These are phyloP conservation scores for Halictus quadricinctus DNA, from an alignment of 2,888 invertebrate species.

Conservation along the genomic window DNA sequence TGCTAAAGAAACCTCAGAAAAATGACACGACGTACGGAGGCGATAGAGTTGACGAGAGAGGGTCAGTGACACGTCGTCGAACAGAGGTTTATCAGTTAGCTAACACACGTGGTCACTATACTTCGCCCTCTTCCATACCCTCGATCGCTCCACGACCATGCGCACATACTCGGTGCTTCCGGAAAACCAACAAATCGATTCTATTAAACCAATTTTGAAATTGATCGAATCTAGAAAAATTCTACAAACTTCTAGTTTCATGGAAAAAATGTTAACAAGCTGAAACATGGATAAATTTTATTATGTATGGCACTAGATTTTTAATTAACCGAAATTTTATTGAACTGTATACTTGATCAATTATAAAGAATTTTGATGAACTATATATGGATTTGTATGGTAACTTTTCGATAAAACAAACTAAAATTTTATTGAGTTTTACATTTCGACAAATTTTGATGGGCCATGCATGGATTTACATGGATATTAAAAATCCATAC, in stretches of 20 bases:
- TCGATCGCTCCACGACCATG: conserved; percentile 11
- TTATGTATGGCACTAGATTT: neutral
- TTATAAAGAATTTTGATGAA: no score
- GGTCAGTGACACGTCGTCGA: conserved; percentile 78
- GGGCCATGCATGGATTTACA: no score
- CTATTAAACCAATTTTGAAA: neutral
- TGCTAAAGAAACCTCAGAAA: neutral
- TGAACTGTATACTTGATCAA: no score
- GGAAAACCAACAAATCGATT: neutral
- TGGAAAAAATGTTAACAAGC: neutral
- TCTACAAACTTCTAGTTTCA: neutral
- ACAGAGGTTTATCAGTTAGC: conserved; percentile 73
- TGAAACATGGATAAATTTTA: neutral
- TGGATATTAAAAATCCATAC: no score
- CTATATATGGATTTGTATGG: no score
- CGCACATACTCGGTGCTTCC: neutral
- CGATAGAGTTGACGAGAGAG: conserved; percentile 46
- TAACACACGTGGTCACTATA: conserved; percentile 67
- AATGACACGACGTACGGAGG: conserved; percentile 29
- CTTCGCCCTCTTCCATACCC: conserved; percentile 44
- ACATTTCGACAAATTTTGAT: no score
- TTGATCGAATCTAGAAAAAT: neutral
- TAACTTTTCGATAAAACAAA: no score
- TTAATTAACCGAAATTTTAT: neutral
- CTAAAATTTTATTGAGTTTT: no score